Percentiles rank a stretch among this genome's conserved stretches.
These are phyloP conservation scores for Gymnoscopelus microlampas DNA, from an alignment of 2,797 vertebrate genomes.

Conservation along the genomic window DNA sequence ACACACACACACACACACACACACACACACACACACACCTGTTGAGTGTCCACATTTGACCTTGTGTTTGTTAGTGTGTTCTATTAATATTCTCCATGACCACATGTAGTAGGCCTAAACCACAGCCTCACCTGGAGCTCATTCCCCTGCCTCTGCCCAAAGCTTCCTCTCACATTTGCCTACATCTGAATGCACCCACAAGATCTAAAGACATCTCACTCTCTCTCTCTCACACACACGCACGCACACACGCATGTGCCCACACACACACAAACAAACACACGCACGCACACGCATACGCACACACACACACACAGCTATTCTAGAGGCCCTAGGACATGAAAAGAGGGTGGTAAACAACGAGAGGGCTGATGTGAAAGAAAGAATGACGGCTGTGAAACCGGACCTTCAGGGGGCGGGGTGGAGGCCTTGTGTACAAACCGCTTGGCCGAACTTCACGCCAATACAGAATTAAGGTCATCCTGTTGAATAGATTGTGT, in stretches of 20 bases:
- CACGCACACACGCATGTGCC: constrained; percentile 10
- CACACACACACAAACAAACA: not conserved
- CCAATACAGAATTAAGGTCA: constrained; percentile 43
- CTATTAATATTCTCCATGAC: constrained; percentile 21
- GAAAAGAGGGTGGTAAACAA: not conserved
- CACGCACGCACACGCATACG: constrained; percentile 16
- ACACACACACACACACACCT: too few relatives aligned
- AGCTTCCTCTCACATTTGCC: constrained; percentile 74
- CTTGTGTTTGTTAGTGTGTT: constrained; percentile 14
- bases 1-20: too few relatives aligned
- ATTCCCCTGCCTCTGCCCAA: constrained; percentile 65
- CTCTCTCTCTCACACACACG: not conserved
- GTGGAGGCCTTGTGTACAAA: not conserved
- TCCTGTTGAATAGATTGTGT: constrained; percentile 47
- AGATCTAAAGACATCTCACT: constrained; percentile 25
- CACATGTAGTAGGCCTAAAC: constrained; percentile 36
- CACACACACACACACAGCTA: not conserved
- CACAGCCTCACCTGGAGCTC: constrained; percentile 69
- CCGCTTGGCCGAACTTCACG: constrained; percentile 18
- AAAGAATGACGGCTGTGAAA: not conserved
- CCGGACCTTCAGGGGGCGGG: not conserved
- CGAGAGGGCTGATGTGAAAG: not conserved
- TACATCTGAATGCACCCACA: constrained; percentile 61
- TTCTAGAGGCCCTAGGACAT: constrained; percentile 22
- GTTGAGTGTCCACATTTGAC: not conserved